Conservation (phyloP, 2,113 vertebrate species). For the cat (Felis catus) region DNA sequence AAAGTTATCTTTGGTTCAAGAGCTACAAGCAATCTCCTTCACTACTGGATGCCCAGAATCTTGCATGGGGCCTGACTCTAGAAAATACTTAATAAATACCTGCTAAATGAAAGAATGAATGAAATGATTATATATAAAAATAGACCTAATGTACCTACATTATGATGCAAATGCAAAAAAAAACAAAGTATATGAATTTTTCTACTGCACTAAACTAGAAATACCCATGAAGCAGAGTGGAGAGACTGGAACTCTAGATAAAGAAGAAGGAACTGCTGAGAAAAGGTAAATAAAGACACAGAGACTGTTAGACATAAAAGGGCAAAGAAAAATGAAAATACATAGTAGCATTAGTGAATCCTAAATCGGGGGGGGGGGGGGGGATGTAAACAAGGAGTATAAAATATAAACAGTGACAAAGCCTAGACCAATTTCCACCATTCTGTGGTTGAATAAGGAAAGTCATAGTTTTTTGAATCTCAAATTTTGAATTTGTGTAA, state of each 20-base stretch:
- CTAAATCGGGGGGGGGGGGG: not conserved
- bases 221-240: not conserved
- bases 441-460: not conserved
- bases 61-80: not conserved
- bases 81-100: not conserved
- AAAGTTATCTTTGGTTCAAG: not conserved
- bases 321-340: slow-evolving; percentile 1
- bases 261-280: not conserved
- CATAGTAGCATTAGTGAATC: not conserved
- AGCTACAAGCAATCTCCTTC: not conserved
- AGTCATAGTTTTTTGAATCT: not conserved
- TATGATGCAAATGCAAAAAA: not conserved
- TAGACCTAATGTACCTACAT: not conserved
- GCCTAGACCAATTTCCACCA: not conserved
- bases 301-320: slow-evolving; percentile 18
- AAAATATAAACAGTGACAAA: not conserved
- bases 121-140: not conserved
- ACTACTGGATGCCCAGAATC: not conserved
- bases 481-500: slow-evolving; percentile 13
- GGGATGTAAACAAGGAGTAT: not conserved
- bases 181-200: not conserved
- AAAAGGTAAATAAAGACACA: not conserved
- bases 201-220: not conserved
- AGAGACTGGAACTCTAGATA: not conserved
- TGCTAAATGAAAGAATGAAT: not conserved